Evolutionary conservation across 2,797 vertebrate species (phyloP).

Genomic region (Cossypha heuglini): DNA sequence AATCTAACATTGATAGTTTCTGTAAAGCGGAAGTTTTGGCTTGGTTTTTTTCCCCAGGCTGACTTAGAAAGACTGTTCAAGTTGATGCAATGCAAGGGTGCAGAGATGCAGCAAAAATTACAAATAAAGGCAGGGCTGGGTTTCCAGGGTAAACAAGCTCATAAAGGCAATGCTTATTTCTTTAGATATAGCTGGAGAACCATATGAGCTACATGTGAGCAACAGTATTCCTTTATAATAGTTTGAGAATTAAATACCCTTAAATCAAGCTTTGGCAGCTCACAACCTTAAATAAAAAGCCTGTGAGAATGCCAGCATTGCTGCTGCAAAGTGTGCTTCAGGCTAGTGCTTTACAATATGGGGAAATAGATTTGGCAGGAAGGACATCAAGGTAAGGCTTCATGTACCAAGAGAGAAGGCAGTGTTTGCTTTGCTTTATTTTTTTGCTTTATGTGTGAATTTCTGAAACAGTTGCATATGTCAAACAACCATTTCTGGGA

Average conservation of each 20-base stretch:
- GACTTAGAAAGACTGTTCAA: not conserved
- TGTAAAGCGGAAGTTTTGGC: not conserved
- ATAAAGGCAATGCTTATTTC: not conserved
- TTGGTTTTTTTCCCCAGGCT: rapidly evolving
- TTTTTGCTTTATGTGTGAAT: not conserved
- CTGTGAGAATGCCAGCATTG: not conserved
- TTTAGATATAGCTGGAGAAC: not conserved
- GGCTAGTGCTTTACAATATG: not conserved
- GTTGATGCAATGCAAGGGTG: not conserved
- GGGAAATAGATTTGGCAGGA: slow-evolving; percentile 4
- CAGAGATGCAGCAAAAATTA: not conserved
- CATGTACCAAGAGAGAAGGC: not conserved
- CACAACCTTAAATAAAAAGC: slow-evolving; percentile 26
- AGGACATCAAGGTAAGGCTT: not conserved
- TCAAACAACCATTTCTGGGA: not conserved
- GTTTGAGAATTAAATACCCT: slow-evolving; percentile 31
- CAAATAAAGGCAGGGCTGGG: not conserved
- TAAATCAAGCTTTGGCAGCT: slow-evolving; percentile 34
- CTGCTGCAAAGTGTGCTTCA: slow-evolving; percentile 4
- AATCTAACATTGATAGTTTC: not conserved
- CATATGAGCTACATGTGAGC: not conserved
- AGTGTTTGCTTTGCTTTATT: not conserved
- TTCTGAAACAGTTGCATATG: not conserved
- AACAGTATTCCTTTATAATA: not conserved
- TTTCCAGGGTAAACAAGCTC: not conserved